A percentile compares a stretch with the other conserved stretches of the same genome.
These are phyloP conservation scores for Acleris cristana DNA, from an alignment of 2,888 invertebrate species.

Conservation along the genomic window DNA sequence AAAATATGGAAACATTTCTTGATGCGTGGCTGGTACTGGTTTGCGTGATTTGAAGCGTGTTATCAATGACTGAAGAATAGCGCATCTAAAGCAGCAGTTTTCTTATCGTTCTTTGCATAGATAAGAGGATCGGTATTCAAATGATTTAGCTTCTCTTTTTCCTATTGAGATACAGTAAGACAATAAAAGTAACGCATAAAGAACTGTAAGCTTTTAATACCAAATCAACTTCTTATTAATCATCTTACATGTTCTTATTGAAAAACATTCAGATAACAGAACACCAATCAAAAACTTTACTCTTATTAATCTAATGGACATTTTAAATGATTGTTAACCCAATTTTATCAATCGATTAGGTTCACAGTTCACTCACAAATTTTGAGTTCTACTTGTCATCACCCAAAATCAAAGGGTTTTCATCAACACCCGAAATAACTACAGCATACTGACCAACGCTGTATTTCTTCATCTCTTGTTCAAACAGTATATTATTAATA, in stretches of 20 bases:
- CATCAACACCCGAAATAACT: constrained; percentile 56
- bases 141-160: not conserved
- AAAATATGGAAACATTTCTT: constrained; percentile 57
- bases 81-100: not conserved
- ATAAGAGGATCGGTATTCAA: not conserved
- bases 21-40: constrained; percentile 51
- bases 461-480: constrained; percentile 77
- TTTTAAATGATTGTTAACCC: too few species aligned
- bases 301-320: too few species aligned
- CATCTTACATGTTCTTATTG: too few species aligned
- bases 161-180: too few species aligned
- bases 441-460: constrained; percentile 58
- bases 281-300: too few species aligned
- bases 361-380: not conserved
- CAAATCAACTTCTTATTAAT: too few species aligned
- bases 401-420: constrained; percentile 62
- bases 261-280: too few species aligned
- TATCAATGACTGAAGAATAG: constrained; percentile 27
- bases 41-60: constrained; percentile 40
- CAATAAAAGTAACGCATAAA: too few species aligned
- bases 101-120: not conserved
- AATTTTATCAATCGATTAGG: too few species aligned
- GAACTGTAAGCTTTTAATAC: too few species aligned
- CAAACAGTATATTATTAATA: constrained; percentile 75
- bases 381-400: constrained; percentile 40